These are phyloP conservation scores for Drosophila jambulina DNA, from an alignment of 1,140 invertebrate genomes.

Conservation along the genomic window DNA sequence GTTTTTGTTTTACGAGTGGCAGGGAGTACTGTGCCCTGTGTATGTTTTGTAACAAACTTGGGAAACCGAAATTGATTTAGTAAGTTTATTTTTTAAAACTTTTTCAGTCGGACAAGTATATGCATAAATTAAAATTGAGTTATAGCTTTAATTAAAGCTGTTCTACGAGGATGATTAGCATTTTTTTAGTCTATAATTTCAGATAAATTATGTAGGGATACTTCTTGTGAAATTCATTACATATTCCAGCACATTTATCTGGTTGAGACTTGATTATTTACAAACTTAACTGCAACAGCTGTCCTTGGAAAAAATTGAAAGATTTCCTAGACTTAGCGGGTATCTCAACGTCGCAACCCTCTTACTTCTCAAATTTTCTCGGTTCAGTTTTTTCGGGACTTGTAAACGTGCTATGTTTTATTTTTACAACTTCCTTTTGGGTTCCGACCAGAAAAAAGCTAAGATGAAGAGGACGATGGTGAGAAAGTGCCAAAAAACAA, in stretches of 20 bases:
- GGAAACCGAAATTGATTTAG: not conserved
- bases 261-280: not conserved
- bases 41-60: not conserved
- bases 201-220: no score
- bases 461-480: conserved; percentile 48
- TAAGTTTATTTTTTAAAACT: not conserved
- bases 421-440: conserved; percentile 75
- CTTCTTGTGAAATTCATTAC: no score
- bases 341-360: conserved; percentile 26
- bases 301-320: not conserved
- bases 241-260: no score
- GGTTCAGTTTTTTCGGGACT: conserved; percentile 42
- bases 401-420: conserved; percentile 78
- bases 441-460: conserved; percentile 22
- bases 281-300: not conserved
- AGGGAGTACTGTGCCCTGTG: conserved; percentile 5
- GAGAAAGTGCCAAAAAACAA: conserved; percentile 78
- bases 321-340: conserved; percentile 9
- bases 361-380: not conserved
- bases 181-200: no score
- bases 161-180: no score
- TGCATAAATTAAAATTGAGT: not conserved
- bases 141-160: no score
- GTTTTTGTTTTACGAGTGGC: conserved; percentile 28
- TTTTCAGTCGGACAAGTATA: not conserved